A percentile compares a stretch with the other conserved stretches of the same genome.
Conservation (phyloP, 23 tunicate genomes). For the Phallusia fumigata region DNA sequence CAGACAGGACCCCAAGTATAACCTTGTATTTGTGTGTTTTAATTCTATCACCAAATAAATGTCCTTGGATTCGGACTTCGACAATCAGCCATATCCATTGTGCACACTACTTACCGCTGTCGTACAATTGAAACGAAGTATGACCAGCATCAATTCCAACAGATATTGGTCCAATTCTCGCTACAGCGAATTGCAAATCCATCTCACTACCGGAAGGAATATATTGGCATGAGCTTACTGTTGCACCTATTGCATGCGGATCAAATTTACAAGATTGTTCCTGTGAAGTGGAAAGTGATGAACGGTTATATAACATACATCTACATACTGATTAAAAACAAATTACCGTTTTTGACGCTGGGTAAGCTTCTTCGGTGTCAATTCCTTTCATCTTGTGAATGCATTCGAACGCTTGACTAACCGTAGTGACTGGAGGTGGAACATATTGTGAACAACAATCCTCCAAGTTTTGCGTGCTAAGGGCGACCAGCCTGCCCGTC, state of each 20-base stretch:
- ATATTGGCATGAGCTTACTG: conserved; percentile 54
- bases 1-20: too few species aligned
- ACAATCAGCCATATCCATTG: too few species aligned
- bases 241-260: conserved; percentile 45
- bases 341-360: conserved; percentile 9
- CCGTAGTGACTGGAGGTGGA: neutral
- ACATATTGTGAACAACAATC: conserved; percentile 61
- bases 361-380: conserved; percentile 91
- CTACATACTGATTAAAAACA: too few species aligned
- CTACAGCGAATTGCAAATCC: conserved; percentile 58
- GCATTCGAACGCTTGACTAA: conserved; percentile 58
- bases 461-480: conserved; percentile 87
- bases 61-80: too few species aligned
- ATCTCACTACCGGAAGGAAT: conserved; percentile 41
- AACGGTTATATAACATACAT: too few species aligned
- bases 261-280: conserved; percentile 54
- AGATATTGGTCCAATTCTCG: conserved; percentile 88
- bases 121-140: conserved; percentile 70
- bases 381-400: conserved; percentile 70
- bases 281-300: neutral
- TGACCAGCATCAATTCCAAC: conserved; percentile 74
- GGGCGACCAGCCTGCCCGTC: conserved; percentile 83
- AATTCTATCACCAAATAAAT: too few species aligned
- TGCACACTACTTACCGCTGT: conserved; percentile 32
- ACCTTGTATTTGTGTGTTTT: too few species aligned